Percentiles rank a stretch among this genome's conserved stretches.
Conservation (phyloP, 53 echinoderm and acorn worm genomes). For the Henricia sp. region DNA sequence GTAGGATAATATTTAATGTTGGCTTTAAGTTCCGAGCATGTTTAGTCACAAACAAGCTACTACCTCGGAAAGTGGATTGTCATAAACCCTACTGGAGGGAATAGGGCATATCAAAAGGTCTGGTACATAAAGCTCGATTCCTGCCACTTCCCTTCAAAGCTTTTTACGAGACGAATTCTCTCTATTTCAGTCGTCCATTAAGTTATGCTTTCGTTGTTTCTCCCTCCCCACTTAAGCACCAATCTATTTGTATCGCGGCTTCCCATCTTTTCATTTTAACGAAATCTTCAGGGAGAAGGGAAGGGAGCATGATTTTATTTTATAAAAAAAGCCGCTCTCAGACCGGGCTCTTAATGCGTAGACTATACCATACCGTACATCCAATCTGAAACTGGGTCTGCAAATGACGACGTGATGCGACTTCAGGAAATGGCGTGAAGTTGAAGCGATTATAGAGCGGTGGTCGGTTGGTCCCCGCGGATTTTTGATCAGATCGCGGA, state of each 20-base stretch:
- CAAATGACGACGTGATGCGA: conserved; percentile 46
- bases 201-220: conserved; percentile 23
- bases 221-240: background rate
- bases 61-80: conserved; percentile 1
- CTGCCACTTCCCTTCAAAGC: background rate
- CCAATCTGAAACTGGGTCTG: conserved; percentile 47
- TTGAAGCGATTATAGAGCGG: conserved; percentile 16
- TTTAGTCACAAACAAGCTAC: conserved; percentile 38
- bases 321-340: background rate
- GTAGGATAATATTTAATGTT: no score
- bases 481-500: conserved; percentile 53
- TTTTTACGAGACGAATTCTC: background rate
- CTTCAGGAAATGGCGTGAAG: conserved; percentile 50
- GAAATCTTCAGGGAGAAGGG: conserved; percentile 34
- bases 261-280: conserved; percentile 26
- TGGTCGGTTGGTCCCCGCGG: conserved; percentile 3
- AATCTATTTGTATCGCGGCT: conserved; percentile 17
- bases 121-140: background rate
- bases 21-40: no score
- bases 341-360: background rate
- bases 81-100: background rate
- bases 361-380: background rate
- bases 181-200: conserved; percentile 37
- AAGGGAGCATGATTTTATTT: background rate
- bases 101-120: no score